Evolutionary conservation across 2,113 vertebrate genomes (phyloP).

Genomic region (Vidua macroura): DNA sequence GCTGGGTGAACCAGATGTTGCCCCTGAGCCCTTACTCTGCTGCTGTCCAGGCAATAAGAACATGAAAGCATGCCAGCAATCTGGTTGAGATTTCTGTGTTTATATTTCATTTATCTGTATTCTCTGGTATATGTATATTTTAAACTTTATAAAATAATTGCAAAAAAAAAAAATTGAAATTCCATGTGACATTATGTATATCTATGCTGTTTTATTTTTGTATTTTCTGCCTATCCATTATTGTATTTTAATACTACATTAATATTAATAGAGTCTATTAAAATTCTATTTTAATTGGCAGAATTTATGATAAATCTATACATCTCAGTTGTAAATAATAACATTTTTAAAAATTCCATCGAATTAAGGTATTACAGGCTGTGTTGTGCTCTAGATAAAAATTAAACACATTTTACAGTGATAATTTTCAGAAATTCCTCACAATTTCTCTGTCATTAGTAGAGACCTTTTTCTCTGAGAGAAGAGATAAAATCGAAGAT

Average conservation of each 20-base stretch:
- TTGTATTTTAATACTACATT: not conserved
- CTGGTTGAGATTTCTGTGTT: not conserved
- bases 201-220: not conserved
- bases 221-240: not conserved
- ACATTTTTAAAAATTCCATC: not conserved
- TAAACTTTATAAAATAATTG: not conserved
- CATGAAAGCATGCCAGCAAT: not conserved
- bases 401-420: not conserved
- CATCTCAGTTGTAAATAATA: not conserved
- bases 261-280: not conserved
- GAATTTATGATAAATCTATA: not conserved
- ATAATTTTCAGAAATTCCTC: not conserved
- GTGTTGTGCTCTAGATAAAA: not conserved
- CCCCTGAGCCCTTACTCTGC: not conserved
- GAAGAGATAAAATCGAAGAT: not conserved
- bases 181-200: not conserved
- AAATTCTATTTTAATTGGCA: not conserved
- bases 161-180: not conserved
- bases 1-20: not conserved
- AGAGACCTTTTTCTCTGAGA: not conserved
- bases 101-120: not conserved
- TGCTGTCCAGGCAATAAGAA: not conserved
- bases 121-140: not conserved
- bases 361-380: not conserved
- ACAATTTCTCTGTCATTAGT: not conserved